Percentiles rank a stretch among this genome's conserved stretches.
Evolutionary conservation across 2,888 invertebrate genomes (phyloP).

Genomic region (Apotomis turbidana): DNA sequence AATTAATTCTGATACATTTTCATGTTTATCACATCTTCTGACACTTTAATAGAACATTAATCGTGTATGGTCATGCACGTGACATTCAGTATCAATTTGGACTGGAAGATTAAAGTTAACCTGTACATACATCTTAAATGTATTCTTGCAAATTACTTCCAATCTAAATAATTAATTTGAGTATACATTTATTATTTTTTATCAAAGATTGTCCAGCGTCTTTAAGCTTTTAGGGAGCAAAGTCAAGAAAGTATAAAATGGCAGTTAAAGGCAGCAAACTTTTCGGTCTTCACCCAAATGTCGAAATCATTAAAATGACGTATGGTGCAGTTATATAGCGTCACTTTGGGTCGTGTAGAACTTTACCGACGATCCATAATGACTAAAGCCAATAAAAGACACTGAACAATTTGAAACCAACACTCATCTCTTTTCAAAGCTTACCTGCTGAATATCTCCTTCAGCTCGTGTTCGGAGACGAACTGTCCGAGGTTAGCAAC

Average conservation of each 20-base stretch:
- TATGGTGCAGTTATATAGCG: no score
- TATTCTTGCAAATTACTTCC: conserved; percentile 11
- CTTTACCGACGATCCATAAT: background rate
- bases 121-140: conserved; percentile 9
- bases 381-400: no score
- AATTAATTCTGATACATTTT: conserved; percentile 29
- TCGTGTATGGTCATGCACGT: conserved; percentile 67
- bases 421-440: conserved; percentile 46
- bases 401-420: no score
- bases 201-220: conserved; percentile 13
- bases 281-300: no score
- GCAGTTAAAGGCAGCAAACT: no score
- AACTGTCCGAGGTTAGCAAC: conserved; percentile 99
- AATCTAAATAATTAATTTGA: conserved; percentile 23
- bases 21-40: conserved; percentile 14
- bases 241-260: no score
- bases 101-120: conserved; percentile 54
- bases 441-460: conserved; percentile 99
- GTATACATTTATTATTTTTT: background rate
- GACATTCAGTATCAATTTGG: conserved; percentile 56
- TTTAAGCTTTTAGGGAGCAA: background rate
- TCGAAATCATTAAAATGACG: no score
- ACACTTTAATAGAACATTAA: conserved; percentile 25
- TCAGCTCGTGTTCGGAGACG: conserved; percentile 98
- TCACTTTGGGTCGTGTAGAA: background rate